Percentiles rank a stretch among this genome's conserved stretches.
Evolutionary conservation across 2,113 vertebrate genomes (phyloP).

Genomic region (Chionis minor): DNA sequence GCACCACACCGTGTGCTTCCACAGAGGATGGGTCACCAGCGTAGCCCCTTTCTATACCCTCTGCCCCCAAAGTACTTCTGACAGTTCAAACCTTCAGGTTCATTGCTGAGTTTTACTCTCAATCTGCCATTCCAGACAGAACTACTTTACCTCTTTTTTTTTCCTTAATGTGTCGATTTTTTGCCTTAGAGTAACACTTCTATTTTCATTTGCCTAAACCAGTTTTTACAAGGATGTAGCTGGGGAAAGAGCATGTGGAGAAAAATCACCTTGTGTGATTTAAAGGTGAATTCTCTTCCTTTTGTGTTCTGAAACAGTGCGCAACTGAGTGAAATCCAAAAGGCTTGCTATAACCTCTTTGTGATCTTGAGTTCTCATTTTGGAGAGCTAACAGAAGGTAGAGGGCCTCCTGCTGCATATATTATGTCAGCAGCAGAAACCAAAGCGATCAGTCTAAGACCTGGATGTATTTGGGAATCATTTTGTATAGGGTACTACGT

Average conservation of each 20-base stretch:
- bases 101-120: background rate
- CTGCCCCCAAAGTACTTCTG: background rate
- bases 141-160: background rate
- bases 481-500: background rate
- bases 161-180: background rate
- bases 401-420: background rate
- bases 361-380: background rate
- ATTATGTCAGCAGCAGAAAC: conserved; percentile 26
- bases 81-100: background rate
- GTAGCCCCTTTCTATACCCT: background rate
- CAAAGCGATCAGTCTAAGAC: background rate
- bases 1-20: background rate
- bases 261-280: conserved; percentile 10
- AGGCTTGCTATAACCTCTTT: background rate
- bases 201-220: background rate
- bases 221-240: background rate
- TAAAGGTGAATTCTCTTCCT: background rate
- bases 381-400: conserved; percentile 46
- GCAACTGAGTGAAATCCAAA: background rate
- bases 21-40: background rate
- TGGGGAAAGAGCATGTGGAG: background rate
- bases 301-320: background rate
- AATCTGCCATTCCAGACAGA: background rate
- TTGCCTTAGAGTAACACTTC: background rate
- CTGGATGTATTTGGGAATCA: background rate